phyloP scores from a whole-genome alignment of 2,113 vertebrate species.

The Gobius niger region DNA sequence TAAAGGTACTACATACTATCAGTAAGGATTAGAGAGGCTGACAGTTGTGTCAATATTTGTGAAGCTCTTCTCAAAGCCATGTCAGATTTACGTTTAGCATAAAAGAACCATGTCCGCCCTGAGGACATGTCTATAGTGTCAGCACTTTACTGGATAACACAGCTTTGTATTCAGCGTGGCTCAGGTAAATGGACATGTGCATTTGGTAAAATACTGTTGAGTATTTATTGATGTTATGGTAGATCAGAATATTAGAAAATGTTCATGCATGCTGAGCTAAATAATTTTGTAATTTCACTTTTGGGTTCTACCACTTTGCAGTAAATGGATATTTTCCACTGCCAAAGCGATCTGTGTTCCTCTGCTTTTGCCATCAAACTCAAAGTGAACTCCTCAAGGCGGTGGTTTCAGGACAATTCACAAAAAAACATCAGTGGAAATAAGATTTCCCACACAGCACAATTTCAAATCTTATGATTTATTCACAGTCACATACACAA shows the following conservation, averaged over 20 bases:
- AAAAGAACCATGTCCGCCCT: conserved; percentile 16
- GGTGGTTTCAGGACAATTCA: not conserved
- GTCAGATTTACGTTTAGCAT: conserved; percentile 29
- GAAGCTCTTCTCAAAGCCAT: conserved; percentile 22
- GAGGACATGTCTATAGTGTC: conserved; percentile 22
- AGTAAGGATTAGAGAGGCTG: conserved; percentile 50
- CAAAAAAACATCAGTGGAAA: not conserved
- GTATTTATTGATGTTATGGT: too few relatives aligned
- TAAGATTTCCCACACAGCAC: not conserved
- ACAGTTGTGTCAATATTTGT: conserved; percentile 60
- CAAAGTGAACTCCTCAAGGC: conserved; percentile 20
- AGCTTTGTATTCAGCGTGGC: conserved; percentile 13
- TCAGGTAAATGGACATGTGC: not conserved
- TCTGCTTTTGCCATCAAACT: conserved; percentile 28
- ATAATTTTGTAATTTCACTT: too few relatives aligned
- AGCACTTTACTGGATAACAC: conserved; percentile 30
- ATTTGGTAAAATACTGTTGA: not conserved
- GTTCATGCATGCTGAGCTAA: too few relatives aligned
- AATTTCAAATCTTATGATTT: conserved; percentile 10
- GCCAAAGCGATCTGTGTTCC: conserved; percentile 13
- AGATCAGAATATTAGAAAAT: too few relatives aligned
- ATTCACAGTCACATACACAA: conserved; percentile 1
- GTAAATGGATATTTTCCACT: not conserved
- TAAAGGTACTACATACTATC: conserved; percentile 34
- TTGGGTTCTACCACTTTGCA: not conserved